Evolutionary conservation across 2,888 invertebrate genomes (phyloP).

Genomic region (Orchesella flavescens): DNA sequence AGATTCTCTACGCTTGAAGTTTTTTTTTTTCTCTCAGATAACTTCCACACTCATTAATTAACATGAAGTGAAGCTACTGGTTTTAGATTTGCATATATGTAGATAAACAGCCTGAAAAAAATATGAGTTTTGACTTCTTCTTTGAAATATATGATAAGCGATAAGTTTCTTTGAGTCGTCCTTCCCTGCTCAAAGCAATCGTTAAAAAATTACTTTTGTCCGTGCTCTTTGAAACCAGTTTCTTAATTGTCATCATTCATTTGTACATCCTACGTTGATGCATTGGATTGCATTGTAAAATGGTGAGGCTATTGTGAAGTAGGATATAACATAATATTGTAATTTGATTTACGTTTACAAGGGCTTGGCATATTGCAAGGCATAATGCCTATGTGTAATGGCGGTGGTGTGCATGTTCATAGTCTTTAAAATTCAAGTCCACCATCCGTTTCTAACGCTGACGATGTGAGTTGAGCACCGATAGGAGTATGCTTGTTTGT

Average conservation of each 20-base stretch:
- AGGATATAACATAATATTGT: too few relatives aligned
- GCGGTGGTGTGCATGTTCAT: too few relatives aligned
- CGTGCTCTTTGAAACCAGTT: slow-evolving; percentile 42
- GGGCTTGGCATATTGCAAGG: not conserved
- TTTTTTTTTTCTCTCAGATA: slow-evolving; percentile 27
- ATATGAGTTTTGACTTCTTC: slow-evolving; percentile 22
- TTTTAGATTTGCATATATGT: slow-evolving; percentile 36
- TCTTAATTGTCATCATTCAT: slow-evolving; percentile 4
- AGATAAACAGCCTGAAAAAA: not conserved
- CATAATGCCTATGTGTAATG: too few relatives aligned
- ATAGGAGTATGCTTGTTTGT: too few relatives aligned
- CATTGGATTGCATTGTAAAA: not conserved
- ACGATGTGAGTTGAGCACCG: too few relatives aligned
- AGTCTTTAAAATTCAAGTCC: too few relatives aligned
- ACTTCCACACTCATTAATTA: slow-evolving; percentile 43
- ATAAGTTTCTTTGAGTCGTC: slow-evolving; percentile 22
- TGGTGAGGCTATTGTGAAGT: too few relatives aligned
- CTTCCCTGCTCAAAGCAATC: not conserved
- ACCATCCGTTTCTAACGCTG: too few relatives aligned
- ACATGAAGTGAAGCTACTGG: slow-evolving; percentile 52
- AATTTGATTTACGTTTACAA: not conserved
- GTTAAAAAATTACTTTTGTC: slow-evolving; percentile 6
- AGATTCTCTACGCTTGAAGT: slow-evolving; percentile 23
- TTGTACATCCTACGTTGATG: not conserved
- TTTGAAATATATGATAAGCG: slow-evolving; percentile 13